Base-by-base conservation (phyloP, 2,797 vertebrate species). In the Rhinogobio ventralis region DNA sequence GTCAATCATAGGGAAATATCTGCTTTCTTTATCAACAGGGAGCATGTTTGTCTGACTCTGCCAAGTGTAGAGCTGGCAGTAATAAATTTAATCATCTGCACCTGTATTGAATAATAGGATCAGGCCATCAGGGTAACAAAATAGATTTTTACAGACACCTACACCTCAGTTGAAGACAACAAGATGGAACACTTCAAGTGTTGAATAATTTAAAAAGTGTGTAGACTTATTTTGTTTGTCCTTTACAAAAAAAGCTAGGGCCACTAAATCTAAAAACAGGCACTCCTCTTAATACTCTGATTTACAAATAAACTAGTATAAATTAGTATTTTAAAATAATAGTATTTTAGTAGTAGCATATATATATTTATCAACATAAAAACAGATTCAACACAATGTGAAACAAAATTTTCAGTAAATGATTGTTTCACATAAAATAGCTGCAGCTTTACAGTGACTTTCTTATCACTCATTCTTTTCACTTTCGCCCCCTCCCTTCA, bases 41-140 rank as follows among this genome's bases (percentile, higher is more conserved):
- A 36, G 36, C 23, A 49, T 60, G 60, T 33, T 62, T 79, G 51
- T 75, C 78, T 68, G 49, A 49, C 67, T 53, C 25, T 23, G 60
- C 69, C 77, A 84, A 83, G 86, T 84, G 74, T 66, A 83, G 83
- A 78, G 64, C 87, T 81, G 49, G 13, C 55, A 30, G 15, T 83
- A 87, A 90, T 88, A 71, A 73, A 86, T 89, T 67, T 36, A 79
- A 87, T 88, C 68, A 87, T 79, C 17, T 62, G 82, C 64, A 67
- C 67, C 80, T 39, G 71, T 74, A 68, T 85, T 86, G 82, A 83
- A 75, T 79, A 84, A 90, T 83, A 81, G 49, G 78, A 81, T 85
- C 73, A 71, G 72, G 82, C 55, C 46, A 33, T 60, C 17, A 72
- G 60, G 45, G 49, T 71, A 82, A 75, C 81, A 67, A 85, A 74